Conservation (phyloP, 2,888 invertebrate genomes). For the Agrochola litura region DNA sequence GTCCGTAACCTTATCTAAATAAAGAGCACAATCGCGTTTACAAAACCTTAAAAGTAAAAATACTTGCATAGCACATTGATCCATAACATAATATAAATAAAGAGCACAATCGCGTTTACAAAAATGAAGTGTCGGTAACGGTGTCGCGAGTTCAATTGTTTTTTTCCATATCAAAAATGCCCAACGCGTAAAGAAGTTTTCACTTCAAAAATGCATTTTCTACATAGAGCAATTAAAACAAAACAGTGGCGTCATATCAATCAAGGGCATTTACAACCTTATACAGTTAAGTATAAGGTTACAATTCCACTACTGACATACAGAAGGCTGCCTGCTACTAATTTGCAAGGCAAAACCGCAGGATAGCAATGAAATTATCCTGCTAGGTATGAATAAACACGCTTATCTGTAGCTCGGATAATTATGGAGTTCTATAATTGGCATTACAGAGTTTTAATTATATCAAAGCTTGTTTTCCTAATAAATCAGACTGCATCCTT, state of each 20-base stretch:
- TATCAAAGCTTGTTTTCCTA: background rate
- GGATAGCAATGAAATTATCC: constrained; percentile 47
- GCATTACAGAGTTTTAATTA: background rate
- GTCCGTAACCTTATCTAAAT: too few species aligned
- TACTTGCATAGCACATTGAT: too few species aligned
- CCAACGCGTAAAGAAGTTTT: too few species aligned
- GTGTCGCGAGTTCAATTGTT: too few species aligned
- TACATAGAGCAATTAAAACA: background rate
- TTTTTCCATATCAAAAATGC: too few species aligned
- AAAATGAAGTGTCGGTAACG: too few species aligned
- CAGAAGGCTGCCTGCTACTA: background rate
- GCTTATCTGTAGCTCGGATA: background rate
- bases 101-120: too few species aligned
- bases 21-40: too few species aligned
- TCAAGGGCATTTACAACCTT: constrained; percentile 9
- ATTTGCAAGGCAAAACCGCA: constrained; percentile 31
- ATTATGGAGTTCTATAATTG: background rate
- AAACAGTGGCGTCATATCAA: constrained; percentile 8
- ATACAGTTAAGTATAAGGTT: background rate
- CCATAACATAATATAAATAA: too few species aligned
- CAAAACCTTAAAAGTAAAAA: too few species aligned
- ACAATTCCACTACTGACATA: constrained; percentile 18
- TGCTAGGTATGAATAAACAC: constrained; percentile 14
- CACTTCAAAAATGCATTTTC: background rate
- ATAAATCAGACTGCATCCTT: background rate